A percentile compares a stretch with the other conserved stretches of the same genome.
Evolutionary conservation across 92 coral and sea anemone species (phyloP).

Genomic region (Desmophyllum pertusum): DNA sequence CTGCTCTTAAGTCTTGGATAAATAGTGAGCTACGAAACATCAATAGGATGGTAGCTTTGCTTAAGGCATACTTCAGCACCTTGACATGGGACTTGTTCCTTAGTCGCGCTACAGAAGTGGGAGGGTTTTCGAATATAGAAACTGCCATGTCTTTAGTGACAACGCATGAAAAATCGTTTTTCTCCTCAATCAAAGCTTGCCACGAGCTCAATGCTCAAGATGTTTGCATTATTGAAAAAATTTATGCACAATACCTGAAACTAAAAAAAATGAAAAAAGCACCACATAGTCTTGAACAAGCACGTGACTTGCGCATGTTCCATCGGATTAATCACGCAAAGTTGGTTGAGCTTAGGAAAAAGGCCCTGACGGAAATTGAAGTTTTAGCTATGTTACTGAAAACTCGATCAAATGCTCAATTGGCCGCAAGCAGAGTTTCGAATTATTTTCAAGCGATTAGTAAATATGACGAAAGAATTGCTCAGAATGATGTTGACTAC

Average conservation of each 20-base stretch:
- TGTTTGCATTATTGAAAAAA: slow-evolving; percentile 34
- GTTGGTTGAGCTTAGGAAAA: slow-evolving; percentile 26
- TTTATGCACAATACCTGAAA: slow-evolving; percentile 12
- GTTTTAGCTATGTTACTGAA: slow-evolving; percentile 27
- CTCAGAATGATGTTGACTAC: slow-evolving; percentile 31
- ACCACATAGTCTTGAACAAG: neutral
- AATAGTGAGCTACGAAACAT: neutral
- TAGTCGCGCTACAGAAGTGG: neutral
- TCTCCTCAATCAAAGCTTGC: slow-evolving; percentile 37
- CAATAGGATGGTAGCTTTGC: neutral
- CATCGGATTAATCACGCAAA: slow-evolving; percentile 27
- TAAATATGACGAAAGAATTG: slow-evolving; percentile 51
- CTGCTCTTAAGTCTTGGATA: neutral
- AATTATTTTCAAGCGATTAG: slow-evolving; percentile 41
- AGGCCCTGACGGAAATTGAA: slow-evolving; percentile 17
- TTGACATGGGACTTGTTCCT: slow-evolving; percentile 45
- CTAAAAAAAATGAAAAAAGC: slow-evolving; percentile 14
- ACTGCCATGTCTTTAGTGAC: slow-evolving; percentile 31
- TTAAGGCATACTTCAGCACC: slow-evolving; percentile 40
- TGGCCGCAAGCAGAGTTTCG: slow-evolving; percentile 12
- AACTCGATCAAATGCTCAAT: slow-evolving; percentile 17
- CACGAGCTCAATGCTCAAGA: slow-evolving; percentile 12
- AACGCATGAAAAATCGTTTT: slow-evolving; percentile 3
- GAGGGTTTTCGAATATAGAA: slow-evolving; percentile 32
- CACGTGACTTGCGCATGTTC: slow-evolving; percentile 33